Conservation (phyloP, 2,888 invertebrate species). For the Aleiodes testaceus region DNA sequence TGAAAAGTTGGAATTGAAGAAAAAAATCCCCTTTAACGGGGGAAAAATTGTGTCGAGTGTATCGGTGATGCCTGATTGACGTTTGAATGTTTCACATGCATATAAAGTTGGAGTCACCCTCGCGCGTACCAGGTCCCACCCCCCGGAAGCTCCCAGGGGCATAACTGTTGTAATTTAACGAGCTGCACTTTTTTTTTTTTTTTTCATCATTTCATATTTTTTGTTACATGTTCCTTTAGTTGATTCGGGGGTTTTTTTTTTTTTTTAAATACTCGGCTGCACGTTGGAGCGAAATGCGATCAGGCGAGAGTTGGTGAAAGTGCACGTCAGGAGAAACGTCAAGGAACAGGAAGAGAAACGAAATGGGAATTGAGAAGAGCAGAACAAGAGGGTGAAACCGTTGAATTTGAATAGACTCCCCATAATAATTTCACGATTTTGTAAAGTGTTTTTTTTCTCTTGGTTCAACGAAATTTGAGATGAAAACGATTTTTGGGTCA, state of each 20-base stretch:
- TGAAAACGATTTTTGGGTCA: conserved; percentile 11
- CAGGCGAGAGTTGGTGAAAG: conserved; percentile 18
- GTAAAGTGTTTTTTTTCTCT: not conserved
- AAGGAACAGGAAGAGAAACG: conserved; percentile 36
- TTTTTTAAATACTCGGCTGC: conserved; percentile 10
- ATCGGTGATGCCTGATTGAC: conserved; percentile 37
- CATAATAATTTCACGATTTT: conserved; percentile 22
- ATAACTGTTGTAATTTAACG: conserved; percentile 36
- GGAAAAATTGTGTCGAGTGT: conserved; percentile 32
- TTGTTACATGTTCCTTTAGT: conserved; percentile 19
- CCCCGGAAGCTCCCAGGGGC: conserved; percentile 23
- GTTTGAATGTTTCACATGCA: conserved; percentile 37
- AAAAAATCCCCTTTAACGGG: conserved; percentile 29
- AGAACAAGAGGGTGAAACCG: conserved; percentile 43
- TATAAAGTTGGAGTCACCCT: conserved; percentile 36
- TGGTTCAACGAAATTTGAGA: conserved; percentile 3
- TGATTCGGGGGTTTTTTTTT: conserved; percentile 3
- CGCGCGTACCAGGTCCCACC: conserved; percentile 15
- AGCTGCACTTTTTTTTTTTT: conserved; percentile 32
- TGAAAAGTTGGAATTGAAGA: conserved; percentile 28
- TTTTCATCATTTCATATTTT: not conserved
- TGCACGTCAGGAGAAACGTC: conserved; percentile 38
- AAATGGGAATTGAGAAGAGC: conserved; percentile 3
- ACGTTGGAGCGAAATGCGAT: conserved; percentile 23
- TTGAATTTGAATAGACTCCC: conserved; percentile 29